Base-by-base conservation (phyloP, 2,113 vertebrate genomes). In the Cygnus atratus region DNA sequence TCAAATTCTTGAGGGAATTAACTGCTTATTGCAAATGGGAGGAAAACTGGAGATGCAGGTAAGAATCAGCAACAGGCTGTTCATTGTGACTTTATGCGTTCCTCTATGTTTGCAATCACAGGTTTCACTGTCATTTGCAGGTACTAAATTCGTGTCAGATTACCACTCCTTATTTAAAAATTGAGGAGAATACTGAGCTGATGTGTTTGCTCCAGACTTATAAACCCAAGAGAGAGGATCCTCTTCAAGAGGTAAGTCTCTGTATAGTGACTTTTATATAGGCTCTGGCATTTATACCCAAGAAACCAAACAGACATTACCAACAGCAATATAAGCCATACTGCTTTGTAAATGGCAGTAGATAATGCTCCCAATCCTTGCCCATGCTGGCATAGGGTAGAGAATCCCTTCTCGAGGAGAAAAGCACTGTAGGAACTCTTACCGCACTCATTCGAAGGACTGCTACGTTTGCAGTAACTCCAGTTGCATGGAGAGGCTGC, bases 11-110 rank as follows among this genome's bases (percentile, higher is more conserved):
- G 98, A 98, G 85, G 98, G 98, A 2, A 98, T 99, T 52, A 97
- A 97, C 66, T 98, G 97, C 91, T 95, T 99, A 43, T 88, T 99
- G 26, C 97, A 98, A 88, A 99, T 99, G 98, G 98, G 98, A 92
- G 98, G 97, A 58, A 86, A 91, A 87, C 91, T 93, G 7, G 97
- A 96, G 46, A 52, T 92, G 55, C 96, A 95, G 96, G 98, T 98
- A 86, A 57, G 96, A 80, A 3, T 2, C 39, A 2, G 35, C 18
- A 25, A 74, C 62, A 26, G 31, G 29, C 6, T 25, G 16, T 0
- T 43, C 4, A 0, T 3, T 4, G 15, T 1, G 19, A 3, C 54
- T 31, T 54, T 9, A 1, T 3, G 13, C 16, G 70, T 12, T 11
- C 61, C 17, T 4, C 1, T 9, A 29, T 70, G 37, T 3, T 28